phyloP scores from a whole-genome alignment of 2,888 invertebrate species.

The Drosophila austrosaltans region DNA sequence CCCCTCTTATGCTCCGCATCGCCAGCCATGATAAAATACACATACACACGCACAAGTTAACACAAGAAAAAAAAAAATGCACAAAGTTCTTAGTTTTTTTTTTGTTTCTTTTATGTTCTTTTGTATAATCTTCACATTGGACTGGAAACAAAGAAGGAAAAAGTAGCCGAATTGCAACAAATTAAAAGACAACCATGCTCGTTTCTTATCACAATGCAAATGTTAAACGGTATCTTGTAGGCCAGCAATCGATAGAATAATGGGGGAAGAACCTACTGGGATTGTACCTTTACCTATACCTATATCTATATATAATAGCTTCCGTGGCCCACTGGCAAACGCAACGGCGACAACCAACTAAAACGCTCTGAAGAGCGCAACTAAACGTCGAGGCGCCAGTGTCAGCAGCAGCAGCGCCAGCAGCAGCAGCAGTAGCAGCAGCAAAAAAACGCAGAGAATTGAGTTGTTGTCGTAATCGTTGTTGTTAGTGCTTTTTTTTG shows the following conservation, averaged over 20 bases:
- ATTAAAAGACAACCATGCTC: neutral
- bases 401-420: conserved; percentile 5
- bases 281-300: neutral
- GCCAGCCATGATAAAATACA: conserved; percentile 56
- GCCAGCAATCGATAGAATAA: neutral
- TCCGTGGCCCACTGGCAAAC: conserved; percentile 33
- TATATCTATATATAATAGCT: neutral
- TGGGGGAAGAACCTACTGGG: neutral
- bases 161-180: neutral
- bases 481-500: neutral
- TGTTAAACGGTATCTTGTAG: neutral
- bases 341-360: conserved; percentile 42
- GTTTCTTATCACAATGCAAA: conserved; percentile 3
- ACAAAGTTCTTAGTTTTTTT: conserved; percentile 7
- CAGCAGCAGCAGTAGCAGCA: conserved; percentile 20
- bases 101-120: conserved; percentile 4
- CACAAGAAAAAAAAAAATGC: neutral
- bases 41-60: neutral
- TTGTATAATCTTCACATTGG: conserved; percentile 12
- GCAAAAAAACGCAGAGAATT: conserved; percentile 21
- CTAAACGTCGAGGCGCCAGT: conserved; percentile 51
- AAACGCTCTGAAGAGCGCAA: conserved; percentile 45
- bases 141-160: conserved; percentile 7
- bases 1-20: conserved; percentile 64
- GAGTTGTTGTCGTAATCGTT: conserved; percentile 63